Conservation (phyloP, 1,140 invertebrate genomes). For the Zophobas atratus region DNA sequence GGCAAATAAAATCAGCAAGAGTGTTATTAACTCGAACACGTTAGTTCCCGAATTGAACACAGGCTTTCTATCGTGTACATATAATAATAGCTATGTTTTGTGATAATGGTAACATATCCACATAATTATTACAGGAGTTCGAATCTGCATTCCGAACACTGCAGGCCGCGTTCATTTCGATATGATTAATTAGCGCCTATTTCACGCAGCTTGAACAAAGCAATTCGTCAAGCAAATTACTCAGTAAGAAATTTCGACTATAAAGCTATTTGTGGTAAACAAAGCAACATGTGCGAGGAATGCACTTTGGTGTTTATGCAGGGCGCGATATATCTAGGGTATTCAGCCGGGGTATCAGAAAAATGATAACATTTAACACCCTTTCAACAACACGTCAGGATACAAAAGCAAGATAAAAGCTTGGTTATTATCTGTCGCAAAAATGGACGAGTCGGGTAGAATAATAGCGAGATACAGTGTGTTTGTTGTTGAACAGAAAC, state of each 20-base stretch:
- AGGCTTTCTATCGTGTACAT: no score
- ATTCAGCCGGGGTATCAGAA: slow-evolving; percentile 25
- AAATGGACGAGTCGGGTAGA: slow-evolving; percentile 16
- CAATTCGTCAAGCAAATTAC: no score
- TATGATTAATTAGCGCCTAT: no score
- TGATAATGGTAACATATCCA: no score
- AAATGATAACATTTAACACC: slow-evolving; percentile 41
- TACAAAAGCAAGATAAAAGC: slow-evolving; percentile 43
- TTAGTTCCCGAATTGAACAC: not conserved
- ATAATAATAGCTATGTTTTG: no score
- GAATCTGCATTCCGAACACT: no score
- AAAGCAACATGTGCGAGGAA: not conserved
- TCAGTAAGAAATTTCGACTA: no score
- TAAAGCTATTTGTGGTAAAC: no score
- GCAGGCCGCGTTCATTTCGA: no score
- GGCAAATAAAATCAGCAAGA: not conserved
- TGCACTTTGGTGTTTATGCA: slow-evolving; percentile 22
- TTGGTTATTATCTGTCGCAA: slow-evolving; percentile 34
- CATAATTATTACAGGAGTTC: no score
- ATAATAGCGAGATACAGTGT: slow-evolving; percentile 20
- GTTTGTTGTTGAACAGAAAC: not conserved
- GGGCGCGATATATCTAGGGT: not conserved
- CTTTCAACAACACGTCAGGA: slow-evolving; percentile 35
- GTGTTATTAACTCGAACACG: not conserved
- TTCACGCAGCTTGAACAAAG: no score